phyloP scores from a whole-genome alignment of 2,113 vertebrate species.

The Clarias magur region DNA sequence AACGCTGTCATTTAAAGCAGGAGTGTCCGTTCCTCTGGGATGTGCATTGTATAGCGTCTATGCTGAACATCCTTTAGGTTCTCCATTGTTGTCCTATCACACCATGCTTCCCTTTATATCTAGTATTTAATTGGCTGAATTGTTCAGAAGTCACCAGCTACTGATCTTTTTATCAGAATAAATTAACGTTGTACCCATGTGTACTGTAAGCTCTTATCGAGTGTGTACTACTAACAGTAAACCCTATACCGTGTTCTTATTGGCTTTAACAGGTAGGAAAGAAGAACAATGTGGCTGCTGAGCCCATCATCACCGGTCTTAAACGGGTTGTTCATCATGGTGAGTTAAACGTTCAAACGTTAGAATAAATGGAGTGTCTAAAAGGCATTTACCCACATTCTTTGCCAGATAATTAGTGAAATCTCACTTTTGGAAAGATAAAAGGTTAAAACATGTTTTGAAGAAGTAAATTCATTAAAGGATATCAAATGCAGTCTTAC shows the following conservation, averaged over 20 bases:
- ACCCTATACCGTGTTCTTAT: background rate
- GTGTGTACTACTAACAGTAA: background rate
- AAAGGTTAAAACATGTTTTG: background rate
- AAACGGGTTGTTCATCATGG: slow-evolving; percentile 98
- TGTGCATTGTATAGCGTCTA: slow-evolving; percentile 62
- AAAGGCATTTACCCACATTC: background rate
- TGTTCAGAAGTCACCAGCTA: slow-evolving; percentile 59
- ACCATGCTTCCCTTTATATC: slow-evolving; percentile 52
- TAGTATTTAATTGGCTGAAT: slow-evolving; percentile 71
- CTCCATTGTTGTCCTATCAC: slow-evolving; percentile 29
- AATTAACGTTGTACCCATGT: background rate
- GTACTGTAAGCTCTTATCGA: background rate
- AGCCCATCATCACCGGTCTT: slow-evolving; percentile 95
- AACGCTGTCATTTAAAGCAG: slow-evolving; percentile 51
- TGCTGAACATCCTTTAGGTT: slow-evolving; percentile 65
- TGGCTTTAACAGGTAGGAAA: slow-evolving; percentile 83
- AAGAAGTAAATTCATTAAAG: background rate
- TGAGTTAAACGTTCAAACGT: slow-evolving; percentile 70
- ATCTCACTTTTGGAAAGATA: background rate
- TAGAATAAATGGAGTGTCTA: background rate
- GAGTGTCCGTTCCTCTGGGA: slow-evolving; percentile 62
- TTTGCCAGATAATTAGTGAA: background rate
- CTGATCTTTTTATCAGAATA: slow-evolving; percentile 38
- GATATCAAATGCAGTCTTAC: background rate
- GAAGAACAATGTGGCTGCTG: slow-evolving; percentile 93